Base-by-base conservation (phyloP, 2,797 vertebrate genomes). In the Tenualosa ilisha region DNA sequence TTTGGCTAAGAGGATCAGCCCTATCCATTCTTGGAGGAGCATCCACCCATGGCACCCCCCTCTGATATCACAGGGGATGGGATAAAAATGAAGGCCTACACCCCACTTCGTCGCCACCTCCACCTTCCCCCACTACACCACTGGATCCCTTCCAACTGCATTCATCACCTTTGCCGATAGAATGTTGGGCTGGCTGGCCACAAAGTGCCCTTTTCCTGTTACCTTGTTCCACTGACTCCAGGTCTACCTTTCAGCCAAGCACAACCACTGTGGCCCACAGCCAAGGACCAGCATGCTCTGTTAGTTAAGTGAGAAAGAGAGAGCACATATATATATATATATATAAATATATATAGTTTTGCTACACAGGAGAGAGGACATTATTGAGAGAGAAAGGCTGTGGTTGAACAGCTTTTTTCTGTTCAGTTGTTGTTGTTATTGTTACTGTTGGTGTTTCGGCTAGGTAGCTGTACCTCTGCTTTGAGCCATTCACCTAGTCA, bases 161-260 rank as follows among this genome's bases (percentile, higher is more conserved):
- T 92, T 88, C 86, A 88, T 89, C 86, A 26, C 26, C 85, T 84
- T 0, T 81, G 65, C 82, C 86, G 54, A 84, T 81, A 63, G 82
- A 86, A 61, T 82, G 54, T 83, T 89, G 91, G 89, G 56, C 83
- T 89, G 91, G 89, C 86, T 89, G 89, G 89, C 89, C 68, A 86
- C 84, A 82, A 81, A 72, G 75, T 89, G 88, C 82, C 86, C 85
- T 88, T 87, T 90, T 84, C 86, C 54, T 86, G 59, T 88, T 89
- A 89, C 85, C 86, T 86, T 90, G 85, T 85, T 84, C 84, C 56
- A 84, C 61, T 88, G 86, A 89, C 88, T 91, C 84, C 54, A 54
- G 63, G 26, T 17, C 81, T 84, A 82, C 88, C 85, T 79, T 86
- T 79, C 75, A 82, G 88, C 85, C 61, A 65, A 65, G n/a, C 79